phyloP scores from a whole-genome alignment of 2,113 vertebrate genomes.

The Orientallactaga bullata region DNA sequence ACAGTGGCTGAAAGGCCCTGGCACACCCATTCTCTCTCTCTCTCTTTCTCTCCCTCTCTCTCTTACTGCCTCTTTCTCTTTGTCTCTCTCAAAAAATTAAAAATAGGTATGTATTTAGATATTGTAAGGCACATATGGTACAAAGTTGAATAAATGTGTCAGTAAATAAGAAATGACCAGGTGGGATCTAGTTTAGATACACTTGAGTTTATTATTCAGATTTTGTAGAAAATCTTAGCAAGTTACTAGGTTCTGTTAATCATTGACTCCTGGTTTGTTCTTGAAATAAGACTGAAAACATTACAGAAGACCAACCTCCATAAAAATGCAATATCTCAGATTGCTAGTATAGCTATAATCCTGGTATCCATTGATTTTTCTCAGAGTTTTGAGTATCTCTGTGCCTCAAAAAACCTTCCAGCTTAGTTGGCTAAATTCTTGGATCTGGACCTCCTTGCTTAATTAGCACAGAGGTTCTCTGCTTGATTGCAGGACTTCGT shows the following conservation, averaged over 20 bases:
- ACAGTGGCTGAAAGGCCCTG: too few relatives aligned
- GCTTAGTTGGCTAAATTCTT: not conserved
- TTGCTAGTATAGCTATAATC: not conserved
- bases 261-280: not conserved
- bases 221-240: not conserved
- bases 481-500: not conserved
- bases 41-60: too few relatives aligned
- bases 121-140: not conserved
- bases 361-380: not conserved
- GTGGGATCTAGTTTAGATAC: not conserved
- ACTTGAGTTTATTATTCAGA: not conserved
- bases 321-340: not conserved
- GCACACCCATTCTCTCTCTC: too few relatives aligned
- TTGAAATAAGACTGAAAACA: not conserved
- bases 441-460: rapidly evolving
- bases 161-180: not conserved
- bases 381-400: not conserved
- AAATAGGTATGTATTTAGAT: not conserved
- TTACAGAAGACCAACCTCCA: not conserved
- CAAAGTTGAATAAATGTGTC: not conserved
- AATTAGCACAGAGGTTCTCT: rapidly evolving
- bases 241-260: not conserved
- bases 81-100: not conserved
- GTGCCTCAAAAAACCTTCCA: not conserved
- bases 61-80: too few relatives aligned